Conservation (phyloP, 2,888 invertebrate genomes). For the Leucophora obtusa region DNA sequence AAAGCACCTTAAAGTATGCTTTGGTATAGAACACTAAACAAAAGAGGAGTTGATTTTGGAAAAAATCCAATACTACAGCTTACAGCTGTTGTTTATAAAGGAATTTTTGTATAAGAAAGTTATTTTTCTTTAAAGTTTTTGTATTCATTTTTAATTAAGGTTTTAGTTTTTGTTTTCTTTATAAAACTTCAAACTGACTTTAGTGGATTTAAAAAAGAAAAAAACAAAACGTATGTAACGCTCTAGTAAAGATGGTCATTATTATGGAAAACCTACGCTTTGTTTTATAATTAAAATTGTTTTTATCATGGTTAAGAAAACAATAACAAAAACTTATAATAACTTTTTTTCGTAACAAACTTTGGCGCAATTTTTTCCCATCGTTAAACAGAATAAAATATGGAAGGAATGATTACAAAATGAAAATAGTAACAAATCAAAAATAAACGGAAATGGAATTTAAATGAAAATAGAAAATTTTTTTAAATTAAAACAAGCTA, state of each 20-base stretch:
- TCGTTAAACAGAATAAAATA: not conserved
- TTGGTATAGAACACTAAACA: not conserved
- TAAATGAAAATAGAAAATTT: not conserved
- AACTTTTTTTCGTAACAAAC: not conserved
- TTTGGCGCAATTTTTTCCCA: not conserved
- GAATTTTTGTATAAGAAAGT: slow-evolving; percentile 20
- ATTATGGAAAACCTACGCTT: not conserved
- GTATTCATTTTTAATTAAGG: slow-evolving; percentile 35
- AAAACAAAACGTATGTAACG: not conserved
- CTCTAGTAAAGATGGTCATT: not conserved
- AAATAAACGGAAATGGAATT: not conserved
- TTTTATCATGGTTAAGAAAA: slow-evolving; percentile 1
- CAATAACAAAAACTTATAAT: not conserved
- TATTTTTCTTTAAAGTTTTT: slow-evolving; percentile 9
- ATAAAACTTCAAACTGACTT: not conserved
- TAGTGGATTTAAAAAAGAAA: not conserved
- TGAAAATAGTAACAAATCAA: not conserved
- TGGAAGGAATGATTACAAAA: not conserved
- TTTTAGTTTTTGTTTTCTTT: not conserved
- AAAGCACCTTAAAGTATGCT: slow-evolving; percentile 38
- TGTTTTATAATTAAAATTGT: not conserved
- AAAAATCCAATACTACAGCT: slow-evolving; percentile 23
- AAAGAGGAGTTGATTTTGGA: slow-evolving; percentile 35
- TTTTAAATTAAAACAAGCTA: too few relatives aligned
- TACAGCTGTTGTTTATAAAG: slow-evolving; percentile 43